phyloP scores from a whole-genome alignment of 2,797 vertebrate species.

The Neosalanx taihuensis region DNA sequence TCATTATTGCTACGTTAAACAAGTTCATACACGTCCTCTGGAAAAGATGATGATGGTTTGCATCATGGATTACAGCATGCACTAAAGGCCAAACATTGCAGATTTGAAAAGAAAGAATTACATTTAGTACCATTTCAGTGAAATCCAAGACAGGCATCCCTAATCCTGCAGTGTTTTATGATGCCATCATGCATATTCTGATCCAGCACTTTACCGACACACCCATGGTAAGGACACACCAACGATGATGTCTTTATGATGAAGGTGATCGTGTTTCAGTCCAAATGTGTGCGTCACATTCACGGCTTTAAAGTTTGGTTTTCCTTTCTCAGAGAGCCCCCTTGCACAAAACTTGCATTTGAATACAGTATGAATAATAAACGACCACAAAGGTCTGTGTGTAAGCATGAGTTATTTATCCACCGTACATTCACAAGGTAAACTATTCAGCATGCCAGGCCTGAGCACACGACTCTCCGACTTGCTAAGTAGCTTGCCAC shows the following conservation, averaged over 20 bases:
- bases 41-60: not conserved
- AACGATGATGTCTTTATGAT: not conserved
- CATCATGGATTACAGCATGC: not conserved
- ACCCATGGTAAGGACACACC: not conserved
- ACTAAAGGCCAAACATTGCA: not conserved
- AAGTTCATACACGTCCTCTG: slow-evolving; percentile 22
- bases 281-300: slow-evolving; percentile 25
- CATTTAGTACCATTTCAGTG: not conserved
- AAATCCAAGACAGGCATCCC: not conserved
- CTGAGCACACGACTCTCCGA: slow-evolving; percentile 23
- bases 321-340: slow-evolving; percentile 18
- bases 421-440: slow-evolving; percentile 57
- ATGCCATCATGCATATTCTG: not conserved
- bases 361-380: slow-evolving; percentile 61
- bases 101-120: not conserved
- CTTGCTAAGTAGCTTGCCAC: slow-evolving; percentile 24
- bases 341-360: slow-evolving; percentile 56
- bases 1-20: not conserved
- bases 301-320: slow-evolving; percentile 33
- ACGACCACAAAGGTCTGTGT: slow-evolving; percentile 55
- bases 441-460: slow-evolving; percentile 49
- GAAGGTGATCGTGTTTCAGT: slow-evolving; percentile 27
- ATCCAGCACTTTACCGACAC: not conserved
- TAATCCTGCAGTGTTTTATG: not conserved
- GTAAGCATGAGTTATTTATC: slow-evolving; percentile 54